These are phyloP conservation scores for Melanotaenia duboulayi DNA, from an alignment of 2,113 vertebrate species.

Conservation along the genomic window DNA sequence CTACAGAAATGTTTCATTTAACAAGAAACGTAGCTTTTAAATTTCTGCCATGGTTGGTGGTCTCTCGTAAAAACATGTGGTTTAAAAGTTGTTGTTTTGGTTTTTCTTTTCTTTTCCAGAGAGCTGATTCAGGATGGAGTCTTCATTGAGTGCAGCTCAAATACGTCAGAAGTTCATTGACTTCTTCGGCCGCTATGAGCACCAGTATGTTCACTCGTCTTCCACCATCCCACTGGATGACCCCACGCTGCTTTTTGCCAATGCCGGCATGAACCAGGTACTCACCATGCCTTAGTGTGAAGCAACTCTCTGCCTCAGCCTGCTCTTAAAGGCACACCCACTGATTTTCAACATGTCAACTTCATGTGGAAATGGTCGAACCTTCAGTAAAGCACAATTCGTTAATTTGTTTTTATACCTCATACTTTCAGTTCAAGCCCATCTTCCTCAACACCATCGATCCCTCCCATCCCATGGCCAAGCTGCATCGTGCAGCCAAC, in stretches of 20 bases:
- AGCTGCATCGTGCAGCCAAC: slow-evolving; percentile 92
- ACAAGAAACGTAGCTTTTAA: not conserved
- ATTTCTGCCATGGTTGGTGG: not conserved
- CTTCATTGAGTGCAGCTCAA: slow-evolving; percentile 86
- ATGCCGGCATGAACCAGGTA: slow-evolving; percentile 99
- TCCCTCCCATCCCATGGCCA: slow-evolving; percentile 94
- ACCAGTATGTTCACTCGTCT: slow-evolving; percentile 95
- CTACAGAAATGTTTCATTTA: slow-evolving; percentile 8
- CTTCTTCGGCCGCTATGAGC: slow-evolving; percentile 90
- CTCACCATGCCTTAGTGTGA: fast-evolving
- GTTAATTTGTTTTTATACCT: not conserved
- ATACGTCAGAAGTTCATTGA: slow-evolving; percentile 94
- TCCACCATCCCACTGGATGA: slow-evolving; percentile 93
- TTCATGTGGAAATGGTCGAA: not conserved
- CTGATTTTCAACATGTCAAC: not conserved
- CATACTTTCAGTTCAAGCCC: slow-evolving; percentile 89
- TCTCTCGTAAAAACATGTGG: not conserved
- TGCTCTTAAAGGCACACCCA: not conserved
- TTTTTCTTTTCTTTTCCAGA: slow-evolving; percentile 17
- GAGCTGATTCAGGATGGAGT: slow-evolving; percentile 85
- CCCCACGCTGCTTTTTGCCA: slow-evolving; percentile 96
- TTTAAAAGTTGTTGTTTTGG: not conserved
- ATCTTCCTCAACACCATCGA: slow-evolving; percentile 98
- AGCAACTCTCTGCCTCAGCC: not conserved
- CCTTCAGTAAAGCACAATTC: not conserved